Evolutionary conservation across 2,113 vertebrate species (phyloP).

Genomic region (Eublepharis macularius): DNA sequence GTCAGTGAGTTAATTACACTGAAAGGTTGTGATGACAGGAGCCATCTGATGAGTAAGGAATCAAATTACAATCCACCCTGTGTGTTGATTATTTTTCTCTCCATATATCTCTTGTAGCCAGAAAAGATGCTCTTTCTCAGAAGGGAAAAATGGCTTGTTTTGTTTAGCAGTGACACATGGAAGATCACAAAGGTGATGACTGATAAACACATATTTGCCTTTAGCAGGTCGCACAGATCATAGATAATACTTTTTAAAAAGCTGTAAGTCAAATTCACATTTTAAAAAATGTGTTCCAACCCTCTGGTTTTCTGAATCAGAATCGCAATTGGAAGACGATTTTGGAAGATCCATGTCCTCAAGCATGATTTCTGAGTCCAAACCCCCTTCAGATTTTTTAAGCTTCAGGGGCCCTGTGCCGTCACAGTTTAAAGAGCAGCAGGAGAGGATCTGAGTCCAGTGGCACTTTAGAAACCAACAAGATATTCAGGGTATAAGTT

Average conservation of each 20-base stretch:
- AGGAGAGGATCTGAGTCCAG: no score
- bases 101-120: neutral
- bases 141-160: neutral
- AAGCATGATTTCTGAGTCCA: no score
- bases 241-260: neutral
- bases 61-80: neutral
- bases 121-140: neutral
- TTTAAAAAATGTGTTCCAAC: no score
- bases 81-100: slow-evolving; percentile 6
- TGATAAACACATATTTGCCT: neutral
- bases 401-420: no score
- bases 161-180: neutral
- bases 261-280: neutral
- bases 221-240: neutral
- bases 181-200: slow-evolving; percentile 12
- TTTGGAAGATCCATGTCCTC: no score
- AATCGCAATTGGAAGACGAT: no score
- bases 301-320: no score
- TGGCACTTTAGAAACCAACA: no score
- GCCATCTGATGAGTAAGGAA: neutral
- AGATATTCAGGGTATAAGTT: no score
- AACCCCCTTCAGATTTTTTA: no score
- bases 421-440: no score
- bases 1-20: neutral
- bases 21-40: neutral